phyloP scores from a whole-genome alignment of 53 echinoderm and acorn worm species.

The Arbacia lixula region DNA sequence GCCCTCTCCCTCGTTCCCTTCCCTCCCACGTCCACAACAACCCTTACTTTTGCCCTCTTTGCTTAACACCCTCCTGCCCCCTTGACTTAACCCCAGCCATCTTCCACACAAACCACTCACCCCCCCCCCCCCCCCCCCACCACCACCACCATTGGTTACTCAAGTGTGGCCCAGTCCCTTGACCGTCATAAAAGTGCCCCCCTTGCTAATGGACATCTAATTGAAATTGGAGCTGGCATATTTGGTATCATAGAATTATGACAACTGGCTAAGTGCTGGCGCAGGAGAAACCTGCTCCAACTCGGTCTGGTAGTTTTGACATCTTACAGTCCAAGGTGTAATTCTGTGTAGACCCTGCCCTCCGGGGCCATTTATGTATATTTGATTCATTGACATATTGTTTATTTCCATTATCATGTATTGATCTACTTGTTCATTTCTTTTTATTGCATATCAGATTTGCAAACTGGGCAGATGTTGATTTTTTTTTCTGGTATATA shows the following conservation, averaged over 20 bases:
- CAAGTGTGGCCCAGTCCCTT: slow-evolving; percentile 8
- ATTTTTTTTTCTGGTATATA: too few relatives aligned
- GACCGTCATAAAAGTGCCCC: slow-evolving; percentile 49
- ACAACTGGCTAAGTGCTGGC: slow-evolving; percentile 56
- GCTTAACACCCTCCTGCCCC: background rate
- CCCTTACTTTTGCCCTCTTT: background rate
- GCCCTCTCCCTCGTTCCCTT: background rate
- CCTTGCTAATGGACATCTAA: slow-evolving; percentile 55
- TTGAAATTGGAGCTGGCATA: slow-evolving; percentile 38
- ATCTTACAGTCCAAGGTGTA: background rate
- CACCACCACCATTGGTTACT: too few relatives aligned
- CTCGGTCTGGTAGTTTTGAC: background rate
- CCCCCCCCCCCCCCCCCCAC: background rate
- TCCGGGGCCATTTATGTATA: too few relatives aligned
- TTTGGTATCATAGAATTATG: slow-evolving; percentile 52
- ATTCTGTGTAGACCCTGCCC: too few relatives aligned
- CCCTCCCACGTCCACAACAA: background rate
- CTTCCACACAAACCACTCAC: background rate
- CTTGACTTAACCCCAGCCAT: slow-evolving; percentile 1
- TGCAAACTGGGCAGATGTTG: too few relatives aligned
- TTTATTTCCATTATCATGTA: too few relatives aligned
- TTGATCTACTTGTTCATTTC: too few relatives aligned
- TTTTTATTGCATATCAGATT: too few relatives aligned
- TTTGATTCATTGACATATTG: too few relatives aligned
- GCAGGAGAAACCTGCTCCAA: slow-evolving; percentile 40